Conservation (phyloP, 2,888 invertebrate genomes). For the Alloscopus bannaensis region DNA sequence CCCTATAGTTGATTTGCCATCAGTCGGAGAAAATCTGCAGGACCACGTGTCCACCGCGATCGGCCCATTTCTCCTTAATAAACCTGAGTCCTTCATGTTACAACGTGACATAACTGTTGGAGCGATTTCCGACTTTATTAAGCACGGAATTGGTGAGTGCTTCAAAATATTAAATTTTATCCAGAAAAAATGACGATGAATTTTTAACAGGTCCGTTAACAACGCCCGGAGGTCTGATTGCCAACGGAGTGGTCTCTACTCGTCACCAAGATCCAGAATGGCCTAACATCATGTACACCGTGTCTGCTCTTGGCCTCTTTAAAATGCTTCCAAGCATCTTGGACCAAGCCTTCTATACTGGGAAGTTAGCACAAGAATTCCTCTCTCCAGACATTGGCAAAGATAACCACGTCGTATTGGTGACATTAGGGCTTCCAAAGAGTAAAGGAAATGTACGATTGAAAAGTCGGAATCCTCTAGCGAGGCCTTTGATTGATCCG, state of each 20-base stretch:
- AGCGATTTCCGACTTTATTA: background rate
- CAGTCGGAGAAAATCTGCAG: slow-evolving; percentile 44
- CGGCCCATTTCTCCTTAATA: slow-evolving; percentile 37
- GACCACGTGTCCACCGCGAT: slow-evolving; percentile 30
- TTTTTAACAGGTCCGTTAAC: slow-evolving; percentile 19
- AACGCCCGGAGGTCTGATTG: slow-evolving; percentile 14
- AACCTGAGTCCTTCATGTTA: slow-evolving; percentile 13
- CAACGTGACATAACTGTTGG: slow-evolving; percentile 22
- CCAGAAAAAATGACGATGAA: background rate
- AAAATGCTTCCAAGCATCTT: background rate
- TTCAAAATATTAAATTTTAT: background rate
- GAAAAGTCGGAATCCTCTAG: slow-evolving; percentile 1
- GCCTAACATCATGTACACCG: slow-evolving; percentile 22
- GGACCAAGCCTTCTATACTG: slow-evolving; percentile 3
- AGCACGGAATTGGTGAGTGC: background rate
- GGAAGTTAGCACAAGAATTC: background rate
- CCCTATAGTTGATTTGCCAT: slow-evolving; percentile 28
- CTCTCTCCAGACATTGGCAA: background rate
- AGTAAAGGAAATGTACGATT: slow-evolving; percentile 42
- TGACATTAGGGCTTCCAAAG: slow-evolving; percentile 28
- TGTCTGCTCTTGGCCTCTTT: background rate
- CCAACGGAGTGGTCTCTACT: slow-evolving; percentile 17
- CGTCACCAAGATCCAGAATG: background rate
- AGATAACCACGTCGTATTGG: slow-evolving; percentile 32
- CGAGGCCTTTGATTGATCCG: slow-evolving; percentile 41